These are phyloP conservation scores for Callyntrura sp. DNA, from an alignment of 2,888 invertebrate species.

Conservation along the genomic window DNA sequence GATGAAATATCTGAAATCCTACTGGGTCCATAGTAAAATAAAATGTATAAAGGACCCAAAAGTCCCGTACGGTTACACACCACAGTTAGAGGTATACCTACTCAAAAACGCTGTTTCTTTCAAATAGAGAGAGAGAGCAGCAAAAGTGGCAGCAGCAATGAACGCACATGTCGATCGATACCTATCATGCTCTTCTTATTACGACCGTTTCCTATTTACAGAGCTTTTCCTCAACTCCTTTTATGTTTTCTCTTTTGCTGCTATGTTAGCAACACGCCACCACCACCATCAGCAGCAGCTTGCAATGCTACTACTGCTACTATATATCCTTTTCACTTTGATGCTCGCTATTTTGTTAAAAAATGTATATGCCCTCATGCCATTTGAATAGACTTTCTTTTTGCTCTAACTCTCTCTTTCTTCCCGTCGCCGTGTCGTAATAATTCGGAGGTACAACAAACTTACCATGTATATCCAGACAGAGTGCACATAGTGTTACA, in stretches of 20 bases:
- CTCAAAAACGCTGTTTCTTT: too few species aligned
- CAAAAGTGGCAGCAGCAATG: background rate
- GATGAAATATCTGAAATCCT: too few species aligned
- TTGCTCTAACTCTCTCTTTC: background rate
- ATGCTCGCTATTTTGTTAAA: background rate
- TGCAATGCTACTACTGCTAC: too few species aligned
- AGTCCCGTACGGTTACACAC: background rate
- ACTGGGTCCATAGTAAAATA: too few species aligned
- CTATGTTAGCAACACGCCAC: too few species aligned
- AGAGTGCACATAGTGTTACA: too few species aligned
- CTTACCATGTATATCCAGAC: background rate
- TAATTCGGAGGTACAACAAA: slow-evolving; percentile 54
- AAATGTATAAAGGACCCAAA: background rate
- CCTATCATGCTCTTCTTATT: slow-evolving; percentile 9
- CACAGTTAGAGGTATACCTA: too few species aligned
- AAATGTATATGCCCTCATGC: background rate
- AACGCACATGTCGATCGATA: slow-evolving; percentile 63
- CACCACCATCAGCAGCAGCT: background rate
- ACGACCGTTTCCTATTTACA: too few species aligned
- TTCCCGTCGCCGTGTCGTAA: slow-evolving; percentile 49
- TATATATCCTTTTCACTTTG: too few species aligned
- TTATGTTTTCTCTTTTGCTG: too few species aligned
- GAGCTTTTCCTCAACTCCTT: too few species aligned
- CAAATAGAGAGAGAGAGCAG: too few species aligned
- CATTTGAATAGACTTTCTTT: background rate